Evolutionary conservation across 2,797 vertebrate species (phyloP), one percentile per base, ranked within the genome.

Genomic region (Anabacerthia variegaticeps): DNA sequence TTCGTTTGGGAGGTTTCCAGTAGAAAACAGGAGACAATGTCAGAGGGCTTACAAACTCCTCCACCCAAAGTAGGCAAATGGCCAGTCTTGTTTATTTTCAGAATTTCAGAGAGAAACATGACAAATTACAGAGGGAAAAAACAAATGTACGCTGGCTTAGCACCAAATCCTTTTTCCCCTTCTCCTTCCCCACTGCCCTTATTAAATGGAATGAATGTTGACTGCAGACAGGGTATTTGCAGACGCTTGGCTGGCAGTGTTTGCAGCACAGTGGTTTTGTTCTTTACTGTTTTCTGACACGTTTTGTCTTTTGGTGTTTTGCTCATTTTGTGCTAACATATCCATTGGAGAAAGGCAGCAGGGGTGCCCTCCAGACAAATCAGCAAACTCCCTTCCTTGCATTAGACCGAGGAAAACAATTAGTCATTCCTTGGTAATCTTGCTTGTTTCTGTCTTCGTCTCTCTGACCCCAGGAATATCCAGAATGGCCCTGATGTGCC

Each of bases 1-100:
- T 98, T 98, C 94, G 26, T 98, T 89, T 97, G 77, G 95, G 95
- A 92, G 91, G 87, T 93, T 97, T 96, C 89, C 93, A 96, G 54
- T 83, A 88, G 87, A 96, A 96, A 93, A 16, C 14, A 44, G 39
- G 44, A 58, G 13, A 43, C 27, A 30, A 51, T 48, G 13, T 27
- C 46, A 52, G 41, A 86, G 44, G 46, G 24, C 24, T 74, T 1
- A 3, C 49, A 48, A 43, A 52, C 14, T 48, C 51, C 66, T 90
- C 66, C 46, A 34, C n/a, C 12, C 24, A 39, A 71, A 73, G 12
- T 11, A 49, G 82, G n/a, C 55, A 88, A 86, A 71, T 72, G 84
- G 62, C 15, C 34, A 76, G 30, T 77, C 69, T 66, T 54, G 32
- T 52, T 90, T 91, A 36, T 81, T 95, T 91, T 43, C 69, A 86